Evolutionary conservation across 2,888 invertebrate genomes (phyloP).

Genomic region (Cheilosia vulpina): DNA sequence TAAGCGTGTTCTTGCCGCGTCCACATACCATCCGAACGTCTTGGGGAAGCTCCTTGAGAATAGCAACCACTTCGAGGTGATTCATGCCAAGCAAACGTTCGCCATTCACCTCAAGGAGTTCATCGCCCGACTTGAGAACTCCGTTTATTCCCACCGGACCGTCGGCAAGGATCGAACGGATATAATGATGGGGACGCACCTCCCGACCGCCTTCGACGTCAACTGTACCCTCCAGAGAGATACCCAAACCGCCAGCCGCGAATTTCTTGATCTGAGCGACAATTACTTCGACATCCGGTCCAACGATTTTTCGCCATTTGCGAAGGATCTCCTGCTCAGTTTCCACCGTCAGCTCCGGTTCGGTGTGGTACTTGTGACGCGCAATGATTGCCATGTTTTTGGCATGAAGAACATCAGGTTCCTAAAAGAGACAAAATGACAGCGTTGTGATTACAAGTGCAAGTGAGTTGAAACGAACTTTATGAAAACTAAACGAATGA

Average conservation of each 20-base stretch:
- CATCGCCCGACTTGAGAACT: constrained; percentile 96
- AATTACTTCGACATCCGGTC: constrained; percentile 89
- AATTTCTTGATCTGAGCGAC: constrained; percentile 93
- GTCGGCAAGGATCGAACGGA: constrained; percentile 97
- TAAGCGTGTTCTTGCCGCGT: constrained; percentile 84
- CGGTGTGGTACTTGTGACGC: constrained; percentile 83
- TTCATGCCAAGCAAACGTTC: constrained; percentile 93
- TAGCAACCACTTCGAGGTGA: constrained; percentile 96
- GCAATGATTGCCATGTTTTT: constrained; percentile 78
- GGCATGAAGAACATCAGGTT: constrained; percentile 77
- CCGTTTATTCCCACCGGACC: constrained; percentile 98
- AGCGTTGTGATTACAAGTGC: neutral
- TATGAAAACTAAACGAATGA: neutral
- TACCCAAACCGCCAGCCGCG: constrained; percentile 96
- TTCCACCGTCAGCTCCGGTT: constrained; percentile 86
- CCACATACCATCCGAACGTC: constrained; percentile 97
- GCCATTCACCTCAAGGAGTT: constrained; percentile 97
- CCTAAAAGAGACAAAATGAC: constrained; percentile 64
- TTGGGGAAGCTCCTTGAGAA: constrained; percentile 94
- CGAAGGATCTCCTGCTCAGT: constrained; percentile 91
- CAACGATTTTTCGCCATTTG: constrained; percentile 93
- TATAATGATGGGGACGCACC: constrained; percentile 99
- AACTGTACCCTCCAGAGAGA: constrained; percentile 98
- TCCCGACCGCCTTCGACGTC: constrained; percentile 99
- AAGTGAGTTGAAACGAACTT: neutral